Percentiles rank a stretch among this genome's conserved stretches.
phyloP scores from a whole-genome alignment of 2,797 vertebrate species.

The Enteromius afrohamiltoni region DNA sequence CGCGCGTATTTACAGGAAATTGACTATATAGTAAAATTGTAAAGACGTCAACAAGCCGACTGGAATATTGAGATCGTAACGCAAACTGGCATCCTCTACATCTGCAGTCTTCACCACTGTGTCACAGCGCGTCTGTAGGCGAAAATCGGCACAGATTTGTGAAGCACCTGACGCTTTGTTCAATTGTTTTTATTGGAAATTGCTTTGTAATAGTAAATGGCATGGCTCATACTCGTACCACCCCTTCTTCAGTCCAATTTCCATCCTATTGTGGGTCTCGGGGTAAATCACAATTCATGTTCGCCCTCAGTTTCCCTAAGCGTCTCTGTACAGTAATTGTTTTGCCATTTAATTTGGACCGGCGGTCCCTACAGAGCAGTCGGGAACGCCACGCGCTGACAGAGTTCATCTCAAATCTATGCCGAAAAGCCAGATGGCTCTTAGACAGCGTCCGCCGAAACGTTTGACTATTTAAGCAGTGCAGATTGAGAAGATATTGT shows the following conservation, averaged over 20 bases:
- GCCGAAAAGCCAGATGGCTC: slow-evolving; percentile 47
- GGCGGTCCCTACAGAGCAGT: slow-evolving; percentile 78
- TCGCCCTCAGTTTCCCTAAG: slow-evolving; percentile 75
- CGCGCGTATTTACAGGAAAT: background rate
- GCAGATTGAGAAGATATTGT: slow-evolving; percentile 14
- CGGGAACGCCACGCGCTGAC: slow-evolving; percentile 80
- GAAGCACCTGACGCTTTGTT: slow-evolving; percentile 22
- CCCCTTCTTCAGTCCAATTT: slow-evolving; percentile 63
- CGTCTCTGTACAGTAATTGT: slow-evolving; percentile 81
- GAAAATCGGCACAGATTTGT: background rate
- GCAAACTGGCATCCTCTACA: slow-evolving; percentile 7
- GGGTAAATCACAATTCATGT: slow-evolving; percentile 79
- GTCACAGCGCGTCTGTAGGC: background rate
- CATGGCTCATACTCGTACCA: slow-evolving; percentile 71
- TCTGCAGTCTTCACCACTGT: background rate
- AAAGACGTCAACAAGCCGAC: slow-evolving; percentile 6
- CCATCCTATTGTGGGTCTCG: slow-evolving; percentile 75
- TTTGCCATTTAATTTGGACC: slow-evolving; percentile 79
- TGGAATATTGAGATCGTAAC: background rate
- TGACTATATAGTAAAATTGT: slow-evolving; percentile 23
- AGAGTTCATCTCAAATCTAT: slow-evolving; percentile 72
- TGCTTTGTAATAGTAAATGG: slow-evolving; percentile 82
- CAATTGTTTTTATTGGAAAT: slow-evolving; percentile 73
- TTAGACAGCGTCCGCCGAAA: slow-evolving; percentile 13
- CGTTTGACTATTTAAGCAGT: slow-evolving; percentile 9